Conservation (phyloP, 2,888 invertebrate genomes). For the Horisme vitalbata region DNA sequence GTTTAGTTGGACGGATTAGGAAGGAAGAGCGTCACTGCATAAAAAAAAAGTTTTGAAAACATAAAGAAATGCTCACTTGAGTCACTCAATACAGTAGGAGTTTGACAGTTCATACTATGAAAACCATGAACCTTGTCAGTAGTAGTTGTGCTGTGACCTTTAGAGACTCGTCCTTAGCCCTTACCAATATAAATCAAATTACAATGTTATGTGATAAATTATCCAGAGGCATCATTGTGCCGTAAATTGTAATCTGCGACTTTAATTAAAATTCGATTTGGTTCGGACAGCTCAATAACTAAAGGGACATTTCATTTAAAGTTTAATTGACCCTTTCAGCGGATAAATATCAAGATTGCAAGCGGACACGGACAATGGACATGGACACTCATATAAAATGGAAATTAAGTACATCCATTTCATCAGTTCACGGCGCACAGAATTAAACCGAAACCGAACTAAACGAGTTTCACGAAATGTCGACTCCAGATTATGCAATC, state of each 20-base stretch:
- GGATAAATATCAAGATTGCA: conserved; percentile 9
- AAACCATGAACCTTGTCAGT: no score
- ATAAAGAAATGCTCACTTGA: no score
- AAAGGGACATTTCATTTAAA: conserved; percentile 15
- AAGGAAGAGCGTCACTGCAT: no score
- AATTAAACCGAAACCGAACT: no score
- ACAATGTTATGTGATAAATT: conserved; percentile 20
- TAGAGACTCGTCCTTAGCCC: no score
- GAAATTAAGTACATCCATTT: not conserved
- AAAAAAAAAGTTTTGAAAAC: no score
- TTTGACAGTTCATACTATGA: no score
- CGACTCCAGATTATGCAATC: no score
- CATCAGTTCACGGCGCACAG: not conserved
- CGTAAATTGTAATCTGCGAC: conserved; percentile 14
- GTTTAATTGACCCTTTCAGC: conserved; percentile 23
- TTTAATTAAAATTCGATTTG: conserved; percentile 27
- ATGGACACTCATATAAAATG: not conserved
- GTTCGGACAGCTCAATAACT: conserved; percentile 30
- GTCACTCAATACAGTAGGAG: no score
- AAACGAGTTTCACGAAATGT: no score
- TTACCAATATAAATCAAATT: not conserved
- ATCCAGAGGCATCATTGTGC: conserved; percentile 19
- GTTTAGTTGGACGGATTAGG: no score
- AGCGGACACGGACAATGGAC: not conserved
- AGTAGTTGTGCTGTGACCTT: no score